These are phyloP conservation scores for Cryptomyrus ogoouensis DNA, from an alignment of 2,113 vertebrate species.

Conservation along the genomic window DNA sequence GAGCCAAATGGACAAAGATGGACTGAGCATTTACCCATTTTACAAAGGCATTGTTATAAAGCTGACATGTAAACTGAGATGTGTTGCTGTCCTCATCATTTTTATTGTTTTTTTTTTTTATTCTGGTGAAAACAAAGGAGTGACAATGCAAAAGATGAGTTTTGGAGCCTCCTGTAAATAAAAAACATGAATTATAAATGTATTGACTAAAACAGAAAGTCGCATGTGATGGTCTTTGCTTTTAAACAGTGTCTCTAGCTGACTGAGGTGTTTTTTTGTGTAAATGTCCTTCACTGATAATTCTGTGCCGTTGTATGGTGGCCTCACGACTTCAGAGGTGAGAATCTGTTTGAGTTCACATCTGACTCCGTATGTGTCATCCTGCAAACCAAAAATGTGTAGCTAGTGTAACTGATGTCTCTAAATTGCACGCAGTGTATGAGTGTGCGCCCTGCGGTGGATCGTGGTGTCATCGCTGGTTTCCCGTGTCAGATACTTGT, in stretches of 20 bases:
- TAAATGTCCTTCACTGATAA: background rate
- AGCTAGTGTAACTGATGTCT: background rate
- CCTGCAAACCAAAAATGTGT: background rate
- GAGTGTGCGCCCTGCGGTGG: background rate
- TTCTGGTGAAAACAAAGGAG: slow-evolving; percentile 15
- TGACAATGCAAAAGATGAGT: slow-evolving; percentile 10
- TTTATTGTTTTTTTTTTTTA: slow-evolving; percentile 12
- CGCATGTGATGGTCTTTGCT: slow-evolving; percentile 14
- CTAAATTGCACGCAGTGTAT: background rate
- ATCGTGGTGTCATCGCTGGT: background rate
- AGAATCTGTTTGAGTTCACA: background rate
- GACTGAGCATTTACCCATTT: slow-evolving; percentile 7
- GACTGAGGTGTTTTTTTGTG: background rate
- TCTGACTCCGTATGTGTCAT: background rate
- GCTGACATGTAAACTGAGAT: background rate
- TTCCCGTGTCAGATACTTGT: background rate
- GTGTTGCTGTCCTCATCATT: slow-evolving; percentile 13
- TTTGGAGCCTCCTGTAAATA: slow-evolving; percentile 22
- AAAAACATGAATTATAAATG: slow-evolving; percentile 21
- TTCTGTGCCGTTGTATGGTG: background rate
- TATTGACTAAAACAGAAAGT: slow-evolving; percentile 1
- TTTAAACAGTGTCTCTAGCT: background rate
- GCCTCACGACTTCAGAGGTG: background rate
- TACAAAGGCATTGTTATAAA: slow-evolving; percentile 19
- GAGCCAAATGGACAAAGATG: background rate